phyloP scores from a whole-genome alignment of 2,888 invertebrate genomes.

The Spialia ferax region DNA sequence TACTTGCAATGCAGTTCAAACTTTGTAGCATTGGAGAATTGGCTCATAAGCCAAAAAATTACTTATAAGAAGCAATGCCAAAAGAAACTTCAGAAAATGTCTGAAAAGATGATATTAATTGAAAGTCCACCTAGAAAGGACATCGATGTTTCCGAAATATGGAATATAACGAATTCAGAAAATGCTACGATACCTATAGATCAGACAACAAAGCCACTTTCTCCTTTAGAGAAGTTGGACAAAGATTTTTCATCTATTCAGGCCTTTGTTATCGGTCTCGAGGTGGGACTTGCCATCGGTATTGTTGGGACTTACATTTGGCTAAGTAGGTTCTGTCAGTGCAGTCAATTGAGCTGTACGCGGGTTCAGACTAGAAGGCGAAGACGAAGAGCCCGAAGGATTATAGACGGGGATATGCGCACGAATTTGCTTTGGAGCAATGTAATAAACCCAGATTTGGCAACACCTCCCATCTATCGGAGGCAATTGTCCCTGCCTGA shows the following conservation, averaged over 20 bases:
- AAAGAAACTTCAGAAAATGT: constrained; percentile 78
- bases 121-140: constrained; percentile 59
- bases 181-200: constrained; percentile 52
- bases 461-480: constrained; percentile 74
- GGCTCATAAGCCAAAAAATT: constrained; percentile 71
- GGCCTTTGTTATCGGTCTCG: constrained; percentile 75
- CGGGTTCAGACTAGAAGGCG: constrained; percentile 59
- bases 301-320: constrained; percentile 77
- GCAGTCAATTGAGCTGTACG: constrained; percentile 59
- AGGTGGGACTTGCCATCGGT: constrained; percentile 76
- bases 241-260: constrained; percentile 75
- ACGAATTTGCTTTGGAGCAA: constrained; percentile 73
- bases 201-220: constrained; percentile 55
- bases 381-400: constrained; percentile 51
- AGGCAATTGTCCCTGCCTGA: constrained; percentile 69
- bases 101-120: constrained; percentile 84
- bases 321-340: constrained; percentile 69
- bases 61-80: constrained; percentile 78
- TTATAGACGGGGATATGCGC: constrained; percentile 69
- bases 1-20: constrained; percentile 85
- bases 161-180: constrained; percentile 68
- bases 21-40: constrained; percentile 71
- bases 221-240: constrained; percentile 74
- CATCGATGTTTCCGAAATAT: constrained; percentile 70
- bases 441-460: constrained; percentile 67